Evolutionary conservation across 2,113 vertebrate species (phyloP).

Genomic region (Hippocampus comes): DNA sequence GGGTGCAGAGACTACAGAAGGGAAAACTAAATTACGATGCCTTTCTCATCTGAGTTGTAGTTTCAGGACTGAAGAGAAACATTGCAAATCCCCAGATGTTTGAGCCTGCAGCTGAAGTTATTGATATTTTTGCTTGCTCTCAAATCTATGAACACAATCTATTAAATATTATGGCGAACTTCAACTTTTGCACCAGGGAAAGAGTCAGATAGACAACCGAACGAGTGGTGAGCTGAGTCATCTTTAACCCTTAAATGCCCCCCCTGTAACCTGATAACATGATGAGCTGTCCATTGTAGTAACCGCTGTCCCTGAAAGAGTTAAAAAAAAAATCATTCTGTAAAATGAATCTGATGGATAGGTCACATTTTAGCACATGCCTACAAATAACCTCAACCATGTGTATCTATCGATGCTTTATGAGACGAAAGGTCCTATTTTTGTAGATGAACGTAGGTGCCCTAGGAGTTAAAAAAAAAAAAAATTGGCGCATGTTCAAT

Average conservation of each 20-base stretch:
- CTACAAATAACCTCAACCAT: neutral
- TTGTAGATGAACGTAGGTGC: no score
- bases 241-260: neutral
- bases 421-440: no score
- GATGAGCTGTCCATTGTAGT: no score
- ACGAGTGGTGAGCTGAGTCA: neutral
- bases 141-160: neutral
- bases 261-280: no score
- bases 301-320: no score
- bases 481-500: no score
- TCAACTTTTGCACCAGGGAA: neutral
- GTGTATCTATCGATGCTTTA: neutral
- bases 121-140: neutral
- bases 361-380: neutral
- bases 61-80: slow-evolving; percentile 52
- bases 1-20: slow-evolving; percentile 54
- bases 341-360: neutral
- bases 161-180: slow-evolving; percentile 2
- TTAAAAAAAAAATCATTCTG: neutral
- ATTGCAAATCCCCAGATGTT: slow-evolving; percentile 20
- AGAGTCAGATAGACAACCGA: neutral
- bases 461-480: no score
- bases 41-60: slow-evolving; percentile 47
- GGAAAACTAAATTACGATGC: slow-evolving; percentile 56
- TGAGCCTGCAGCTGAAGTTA: slow-evolving; percentile 15